Conservation (phyloP, 2,888 invertebrate species). For the Leptinotarsa rubiginosa region DNA sequence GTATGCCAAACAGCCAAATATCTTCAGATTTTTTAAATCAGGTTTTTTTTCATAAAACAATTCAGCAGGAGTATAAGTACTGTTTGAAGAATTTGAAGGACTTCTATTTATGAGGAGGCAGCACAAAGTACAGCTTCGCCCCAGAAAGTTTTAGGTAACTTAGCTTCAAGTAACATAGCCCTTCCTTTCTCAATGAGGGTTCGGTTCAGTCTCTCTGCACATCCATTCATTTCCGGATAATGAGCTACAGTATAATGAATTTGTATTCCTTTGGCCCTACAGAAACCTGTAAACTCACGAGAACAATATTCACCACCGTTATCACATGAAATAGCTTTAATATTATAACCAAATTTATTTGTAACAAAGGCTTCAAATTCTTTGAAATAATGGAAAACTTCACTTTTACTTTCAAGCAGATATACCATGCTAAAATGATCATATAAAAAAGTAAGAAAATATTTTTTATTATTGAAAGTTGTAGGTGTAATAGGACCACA, state of each 20-base stretch:
- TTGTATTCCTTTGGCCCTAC: constrained; percentile 13
- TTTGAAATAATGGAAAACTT: constrained; percentile 21
- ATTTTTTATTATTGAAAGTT: constrained; percentile 9
- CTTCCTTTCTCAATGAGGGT: neutral
- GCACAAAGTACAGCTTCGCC: neutral
- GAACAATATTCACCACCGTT: constrained; percentile 17
- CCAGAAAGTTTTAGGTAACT: neutral
- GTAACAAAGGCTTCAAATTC: constrained; percentile 19
- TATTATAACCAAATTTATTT: constrained; percentile 9
- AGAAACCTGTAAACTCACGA: constrained; percentile 11
- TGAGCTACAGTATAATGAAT: constrained; percentile 5
- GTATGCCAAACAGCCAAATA: constrained; percentile 4
- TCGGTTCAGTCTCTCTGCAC: constrained; percentile 4
- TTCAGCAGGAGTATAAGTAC: constrained; percentile 1
- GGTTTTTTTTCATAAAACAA: constrained; percentile 6
- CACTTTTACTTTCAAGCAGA: constrained; percentile 7
- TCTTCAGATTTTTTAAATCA: neutral
- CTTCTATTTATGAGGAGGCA: neutral
- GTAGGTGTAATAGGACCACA: constrained; percentile 15
- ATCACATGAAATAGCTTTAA: constrained; percentile 13
- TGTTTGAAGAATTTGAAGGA: neutral
- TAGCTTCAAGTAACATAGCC: neutral
- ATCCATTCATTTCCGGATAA: constrained; percentile 4
- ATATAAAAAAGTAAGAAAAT: neutral
- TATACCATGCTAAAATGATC: constrained; percentile 20